Evolutionary conservation across 1,140 invertebrate species (phyloP), one percentile per base, ranked within the genome.

Genomic region (Trichomalopsis sarcophagae): DNA sequence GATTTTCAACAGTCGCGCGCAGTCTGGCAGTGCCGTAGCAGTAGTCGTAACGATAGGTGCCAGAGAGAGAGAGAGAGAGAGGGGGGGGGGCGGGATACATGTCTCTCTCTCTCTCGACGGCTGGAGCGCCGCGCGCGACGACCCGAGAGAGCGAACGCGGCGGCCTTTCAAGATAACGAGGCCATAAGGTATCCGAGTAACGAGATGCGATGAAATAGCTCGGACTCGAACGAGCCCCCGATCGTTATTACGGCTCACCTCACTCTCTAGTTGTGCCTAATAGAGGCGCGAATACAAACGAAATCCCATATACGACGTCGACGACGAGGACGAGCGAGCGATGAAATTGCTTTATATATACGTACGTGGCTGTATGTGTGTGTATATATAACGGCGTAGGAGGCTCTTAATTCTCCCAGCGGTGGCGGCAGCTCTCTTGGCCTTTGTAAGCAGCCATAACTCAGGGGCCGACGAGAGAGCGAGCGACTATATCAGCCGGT

Each of bases 361-460:
- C 55, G 55, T 21, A 0, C 0, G 47, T 1, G 47, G 1, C 11
- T 14, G 13, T 50, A 0, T 50, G 14, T 3, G 2, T 50, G 14
- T 17, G 5, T 4, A 9, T 17, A 50, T 50, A 50, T 50, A 14
- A 44, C 10, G 10, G 40, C 14, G 47, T 50, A 62, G 9, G 36
- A 2, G 40, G 71, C 36, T 81, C 50, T 69, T 62, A 62, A 66
- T 44, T 36, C 81, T 82, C 27, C 17, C 33, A 5, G 9, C 55
- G 17, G 17, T 10, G n/a, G 36, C 40, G 13, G 33, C 74, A 40
- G 81, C 81, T 73, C 82, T 68, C 23, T 76, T 74, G 27, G 66
- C 84, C 86, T 88, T 89, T 87, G 75, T 89, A 89, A 90, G 90
- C 88, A 90, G 86, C 88, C 82, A 88, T 91, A 90, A 89, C 86